phyloP scores from a whole-genome alignment of 2,797 vertebrate species.

The Phaenicophaeus curvirostris region DNA sequence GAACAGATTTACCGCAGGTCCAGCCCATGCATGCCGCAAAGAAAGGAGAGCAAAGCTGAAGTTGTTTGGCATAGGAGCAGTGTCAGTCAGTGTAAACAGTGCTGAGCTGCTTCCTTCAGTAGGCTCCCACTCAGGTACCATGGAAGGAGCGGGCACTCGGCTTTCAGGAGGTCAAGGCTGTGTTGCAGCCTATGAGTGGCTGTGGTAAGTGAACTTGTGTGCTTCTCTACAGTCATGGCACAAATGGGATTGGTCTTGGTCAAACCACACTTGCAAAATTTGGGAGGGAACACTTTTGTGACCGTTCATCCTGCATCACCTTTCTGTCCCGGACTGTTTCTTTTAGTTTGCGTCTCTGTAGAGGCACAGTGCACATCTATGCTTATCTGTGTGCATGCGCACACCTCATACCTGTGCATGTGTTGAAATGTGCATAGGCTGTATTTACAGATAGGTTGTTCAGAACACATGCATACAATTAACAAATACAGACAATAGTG shows the following conservation, averaged over 20 bases:
- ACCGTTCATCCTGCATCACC: background rate
- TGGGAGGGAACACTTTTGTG: background rate
- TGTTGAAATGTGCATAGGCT: background rate
- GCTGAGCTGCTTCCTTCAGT: background rate
- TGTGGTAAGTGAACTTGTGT: background rate
- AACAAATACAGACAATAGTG: too few species aligned
- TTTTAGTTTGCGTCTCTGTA: background rate
- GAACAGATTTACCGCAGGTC: slow-evolving; percentile 36
- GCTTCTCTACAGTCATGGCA: background rate
- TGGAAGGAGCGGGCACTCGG: background rate
- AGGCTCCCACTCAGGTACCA: background rate
- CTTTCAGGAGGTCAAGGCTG: background rate
- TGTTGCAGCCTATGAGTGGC: background rate
- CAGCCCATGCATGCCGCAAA: background rate
- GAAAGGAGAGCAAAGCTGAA: slow-evolving; percentile 35
- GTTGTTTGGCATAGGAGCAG: slow-evolving; percentile 8
- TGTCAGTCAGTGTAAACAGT: background rate
- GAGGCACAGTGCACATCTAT: fast-evolving
- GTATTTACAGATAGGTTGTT: background rate
- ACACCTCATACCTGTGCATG: background rate
- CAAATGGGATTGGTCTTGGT: background rate
- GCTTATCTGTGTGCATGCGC: fast-evolving
- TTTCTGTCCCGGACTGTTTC: background rate
- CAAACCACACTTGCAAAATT: background rate
- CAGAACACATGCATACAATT: fast-evolving